Base-by-base conservation (phyloP, 2,888 invertebrate species). In the Heteropelma amictum region DNA sequence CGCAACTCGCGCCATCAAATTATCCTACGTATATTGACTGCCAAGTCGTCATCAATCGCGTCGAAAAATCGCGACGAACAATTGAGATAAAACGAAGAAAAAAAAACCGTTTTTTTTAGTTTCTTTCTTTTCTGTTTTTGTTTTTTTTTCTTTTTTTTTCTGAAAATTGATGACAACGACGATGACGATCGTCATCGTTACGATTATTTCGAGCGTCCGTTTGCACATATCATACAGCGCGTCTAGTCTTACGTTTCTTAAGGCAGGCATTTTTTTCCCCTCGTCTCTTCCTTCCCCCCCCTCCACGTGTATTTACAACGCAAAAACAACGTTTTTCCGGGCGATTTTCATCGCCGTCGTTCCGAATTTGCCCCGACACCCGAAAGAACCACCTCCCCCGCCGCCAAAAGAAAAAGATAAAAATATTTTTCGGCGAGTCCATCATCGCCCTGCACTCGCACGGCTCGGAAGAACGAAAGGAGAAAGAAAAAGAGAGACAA, bases 181-280 rank as follows among this genome's bases (percentile, higher is more conserved):
- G 12, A 12, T 14, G 14, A 1, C 21, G 33, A 56, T 14, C 56
- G 10, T 12, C 38, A 14, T 2, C 17, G 3, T 19, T 23, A 10
- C 56, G 38, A 40, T 10, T 26, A 56, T 40, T 26, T 4, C 23
- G 23, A 38, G 38, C 21, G 26, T 23, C 30, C 14, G 21, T 54
- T 54, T 35, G 21, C 21, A 54, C 21, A 79, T 73, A 77, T 71
- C 70, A 63, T 61, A 81, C 81, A 83, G 77, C 82, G 77, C 33
- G 71, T 84, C 86, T 87, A 88, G 87, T 88, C 87, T 87, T 87
- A 85, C 83, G 84, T 84, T 86, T 84, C 81, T 84, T 88, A 88
- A 88, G 88, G 88, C 88, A 88, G 88, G 86, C 86, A 85, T 88
- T 14, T 38, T 6, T 38, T 38, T 30, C 30, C 7, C 10, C 1